Evolutionary conservation across 2,797 vertebrate species (phyloP).

Genomic region (Pseudomugil tenellus): DNA sequence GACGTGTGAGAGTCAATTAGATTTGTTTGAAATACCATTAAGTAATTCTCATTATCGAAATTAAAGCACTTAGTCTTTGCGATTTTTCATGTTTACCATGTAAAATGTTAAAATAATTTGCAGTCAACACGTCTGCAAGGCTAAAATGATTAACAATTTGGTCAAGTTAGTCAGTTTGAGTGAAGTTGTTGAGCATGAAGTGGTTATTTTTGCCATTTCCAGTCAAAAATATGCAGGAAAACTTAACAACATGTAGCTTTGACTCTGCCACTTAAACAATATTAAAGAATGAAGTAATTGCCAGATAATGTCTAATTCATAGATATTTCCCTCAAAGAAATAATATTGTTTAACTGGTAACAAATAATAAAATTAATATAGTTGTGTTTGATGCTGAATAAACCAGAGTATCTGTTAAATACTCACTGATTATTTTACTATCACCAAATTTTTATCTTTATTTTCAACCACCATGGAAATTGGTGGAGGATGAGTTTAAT

Average conservation of each 20-base stretch:
- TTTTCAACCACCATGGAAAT: too few relatives aligned
- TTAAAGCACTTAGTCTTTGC: conserved; percentile 27
- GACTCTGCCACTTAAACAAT: neutral
- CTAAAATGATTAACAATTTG: conserved; percentile 15
- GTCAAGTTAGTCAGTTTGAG: conserved; percentile 6
- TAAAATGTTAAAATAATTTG: conserved; percentile 36
- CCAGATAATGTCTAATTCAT: neutral
- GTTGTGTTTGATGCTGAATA: neutral
- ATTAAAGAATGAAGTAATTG: neutral
- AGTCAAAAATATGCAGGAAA: neutral
- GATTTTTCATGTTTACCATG: conserved; percentile 28
- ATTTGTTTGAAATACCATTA: conserved; percentile 41
- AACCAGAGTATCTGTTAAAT: neutral
- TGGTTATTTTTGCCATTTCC: neutral
- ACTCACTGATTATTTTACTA: neutral
- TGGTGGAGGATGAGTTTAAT: neutral
- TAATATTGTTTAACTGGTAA: neutral
- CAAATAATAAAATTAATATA: neutral
- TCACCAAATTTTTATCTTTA: too few relatives aligned
- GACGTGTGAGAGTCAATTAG: conserved; percentile 32
- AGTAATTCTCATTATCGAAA: conserved; percentile 17
- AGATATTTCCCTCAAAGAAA: neutral
- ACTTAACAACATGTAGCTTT: neutral
- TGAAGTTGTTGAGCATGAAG: conserved; percentile 1
- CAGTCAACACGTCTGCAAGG: conserved; percentile 13